A percentile compares a stretch with the other conserved stretches of the same genome.
These are phyloP conservation scores for Todus mexicanus DNA, from an alignment of 2,797 vertebrate genomes.

Conservation along the genomic window DNA sequence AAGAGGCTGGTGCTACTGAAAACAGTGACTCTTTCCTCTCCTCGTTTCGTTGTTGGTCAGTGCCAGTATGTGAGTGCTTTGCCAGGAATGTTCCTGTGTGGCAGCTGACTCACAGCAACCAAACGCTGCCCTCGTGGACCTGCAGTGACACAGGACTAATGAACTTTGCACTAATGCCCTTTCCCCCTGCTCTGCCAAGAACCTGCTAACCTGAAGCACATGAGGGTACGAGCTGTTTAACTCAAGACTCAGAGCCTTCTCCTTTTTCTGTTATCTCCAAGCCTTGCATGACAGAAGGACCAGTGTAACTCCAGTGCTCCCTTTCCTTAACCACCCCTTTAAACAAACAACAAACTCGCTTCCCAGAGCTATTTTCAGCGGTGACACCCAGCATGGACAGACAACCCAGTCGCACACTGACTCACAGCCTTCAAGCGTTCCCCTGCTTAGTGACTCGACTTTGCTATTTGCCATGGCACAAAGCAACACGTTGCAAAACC, in stretches of 20 bases:
- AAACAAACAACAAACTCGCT: background rate
- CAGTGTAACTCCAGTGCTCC: background rate
- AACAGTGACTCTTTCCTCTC: background rate
- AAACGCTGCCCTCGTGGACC: background rate
- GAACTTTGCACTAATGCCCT: background rate
- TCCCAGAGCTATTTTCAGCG: background rate
- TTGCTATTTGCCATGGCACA: background rate
- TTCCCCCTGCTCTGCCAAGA: background rate
- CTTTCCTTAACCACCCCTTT: background rate
- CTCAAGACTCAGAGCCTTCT: background rate
- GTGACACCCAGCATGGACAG: background rate
- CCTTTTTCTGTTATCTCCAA: background rate
- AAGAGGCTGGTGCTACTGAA: background rate
- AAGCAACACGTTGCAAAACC: background rate
- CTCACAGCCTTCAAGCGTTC: background rate
- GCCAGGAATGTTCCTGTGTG: background rate
- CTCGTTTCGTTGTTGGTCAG: background rate
- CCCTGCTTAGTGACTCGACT: background rate
- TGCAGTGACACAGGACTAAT: accelerated
- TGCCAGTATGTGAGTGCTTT: background rate
- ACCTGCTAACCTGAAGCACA: too few species aligned
- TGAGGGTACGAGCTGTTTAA: background rate
- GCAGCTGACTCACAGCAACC: background rate
- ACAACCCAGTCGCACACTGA: background rate
- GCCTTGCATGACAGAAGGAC: background rate